Base-by-base conservation (phyloP, 1,140 invertebrate species). In the Drosophila bipectinata region DNA sequence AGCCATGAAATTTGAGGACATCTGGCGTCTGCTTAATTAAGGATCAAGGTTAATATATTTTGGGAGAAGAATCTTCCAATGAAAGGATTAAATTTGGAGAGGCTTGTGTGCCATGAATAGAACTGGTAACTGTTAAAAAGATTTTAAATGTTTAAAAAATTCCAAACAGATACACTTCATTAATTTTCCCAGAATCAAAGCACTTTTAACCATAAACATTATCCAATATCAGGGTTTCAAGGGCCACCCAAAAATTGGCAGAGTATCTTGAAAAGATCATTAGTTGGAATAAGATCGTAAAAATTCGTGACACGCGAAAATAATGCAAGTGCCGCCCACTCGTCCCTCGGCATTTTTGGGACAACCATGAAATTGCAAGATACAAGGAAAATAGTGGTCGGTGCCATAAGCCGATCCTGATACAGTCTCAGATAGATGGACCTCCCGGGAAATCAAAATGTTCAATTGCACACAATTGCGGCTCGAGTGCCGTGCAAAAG, bases 281-380 rank as follows among this genome's bases (percentile, higher is more conserved):
- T 87, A 88, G 76, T 61, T 63, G 83, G 83, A 87, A 87, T 88
- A 88, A 87, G 83, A 87, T 87, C 83, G 84, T 87, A 87, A 87
- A 87, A 82, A 83, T 30, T 68, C 56, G 68, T 88, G 83, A 87
- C 83, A 87, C 79, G 83, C 83, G 72, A 64, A 87, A 88, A 84
- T 72, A 87, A 82, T 55, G 67, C 71, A 55, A 82, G 67, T 68
- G 71, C 74, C 81, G 81, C 81, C 81, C 67, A 15, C 34, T 30
- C 9, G 44, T 39, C 9, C n/a, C 32, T 37, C 10, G 39, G 39
- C 39, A 41, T n/a, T n/a, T 3, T 14, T 9, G 1, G 48, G 82
- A 88, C 83, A 87, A 67, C 48, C 82, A 79, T 87, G 82, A 88
- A 87, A 87, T 88, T 72, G 80, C 67, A 52, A 49, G 26, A 41